Evolutionary conservation across 2,113 vertebrate genomes (phyloP), one percentile per base, ranked within the genome.

Genomic region (Sprattus sprattus): DNA sequence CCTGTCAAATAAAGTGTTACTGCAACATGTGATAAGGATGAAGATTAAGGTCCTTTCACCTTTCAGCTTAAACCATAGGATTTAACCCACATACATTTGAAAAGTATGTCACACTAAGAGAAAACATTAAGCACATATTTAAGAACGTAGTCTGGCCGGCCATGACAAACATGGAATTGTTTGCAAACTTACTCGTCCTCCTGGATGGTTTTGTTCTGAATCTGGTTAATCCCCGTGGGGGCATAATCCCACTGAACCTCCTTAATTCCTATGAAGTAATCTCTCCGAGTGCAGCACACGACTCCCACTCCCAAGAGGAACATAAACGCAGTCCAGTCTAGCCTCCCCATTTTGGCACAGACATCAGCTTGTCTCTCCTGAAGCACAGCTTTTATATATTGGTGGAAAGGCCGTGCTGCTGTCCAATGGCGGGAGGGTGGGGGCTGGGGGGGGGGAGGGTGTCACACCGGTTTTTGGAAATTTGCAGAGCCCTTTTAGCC

Each of bases 241-340:
- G 92, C 92, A 44, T 92, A 92, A 89, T 92, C 88, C 92, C 92
- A 92, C 15, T 87, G 81, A 45, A 91, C 75, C 52, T 96, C 95
- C 8, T 95, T 94, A 85, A 96, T 95, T 75, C 85, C 93, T 28
- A 96, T 11, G 81, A 94, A 95, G 85, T 95, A 95, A n/a, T 93
- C 93, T 83, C 95, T 93, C 46, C 45, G 91, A 16, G 90, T 92
- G 28, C 87, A 94, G 18, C 90, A 92, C 32, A 87, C 94, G 18
- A 84, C 86, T 3, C 83, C 87, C 18, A 86, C 83, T 81, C 88
- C 92, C 44, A 82, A 90, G 75, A 95, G 80, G 85, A 95, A 80
- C 84, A 91, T 49, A 45, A 89, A 18, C n/a, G 83, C 54, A 45
- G 46, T 78, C 64, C 75, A 78, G 52, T 82, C 49, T 11, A 87